Conservation (phyloP, 2,888 invertebrate genomes). For the Julus scandinavius region DNA sequence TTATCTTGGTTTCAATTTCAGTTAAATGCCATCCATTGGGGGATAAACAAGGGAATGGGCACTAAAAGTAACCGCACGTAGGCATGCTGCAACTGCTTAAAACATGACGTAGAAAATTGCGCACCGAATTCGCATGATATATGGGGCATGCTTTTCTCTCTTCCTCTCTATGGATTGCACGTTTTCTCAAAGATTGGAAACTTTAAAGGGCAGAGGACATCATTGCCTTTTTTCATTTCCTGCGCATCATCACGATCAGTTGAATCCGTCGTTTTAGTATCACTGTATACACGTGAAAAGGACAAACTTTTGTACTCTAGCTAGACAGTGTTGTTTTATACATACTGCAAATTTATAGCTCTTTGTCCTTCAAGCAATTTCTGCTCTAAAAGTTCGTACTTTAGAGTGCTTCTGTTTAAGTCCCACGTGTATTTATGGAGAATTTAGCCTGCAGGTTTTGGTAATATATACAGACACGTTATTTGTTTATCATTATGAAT, state of each 20-base stretch:
- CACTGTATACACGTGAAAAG: not conserved
- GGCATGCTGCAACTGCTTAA: not conserved
- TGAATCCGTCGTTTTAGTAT: not conserved
- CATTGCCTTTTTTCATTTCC: not conserved
- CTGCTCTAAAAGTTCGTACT: too few species aligned
- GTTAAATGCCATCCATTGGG: slow-evolving; percentile 11
- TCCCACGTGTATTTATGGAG: too few species aligned
- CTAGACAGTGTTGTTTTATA: too few species aligned
- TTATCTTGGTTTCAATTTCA: slow-evolving; percentile 18
- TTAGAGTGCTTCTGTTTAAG: too few species aligned
- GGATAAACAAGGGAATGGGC: slow-evolving; percentile 18
- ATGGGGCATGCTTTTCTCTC: not conserved
- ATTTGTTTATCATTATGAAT: too few species aligned
- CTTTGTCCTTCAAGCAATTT: too few species aligned
- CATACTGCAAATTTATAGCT: too few species aligned
- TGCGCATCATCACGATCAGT: not conserved
- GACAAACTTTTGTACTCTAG: not conserved
- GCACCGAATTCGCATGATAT: not conserved
- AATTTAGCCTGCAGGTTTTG: too few species aligned
- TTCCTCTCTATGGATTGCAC: not conserved
- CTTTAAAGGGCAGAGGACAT: not conserved
- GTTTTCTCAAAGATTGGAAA: slow-evolving; percentile 2
- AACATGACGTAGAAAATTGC: not conserved
- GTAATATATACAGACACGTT: too few species aligned
- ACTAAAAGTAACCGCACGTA: slow-evolving; percentile 18